A percentile compares a stretch with the other conserved stretches of the same genome.
These are phyloP conservation scores for Enteromius fasciolatus DNA, from an alignment of 2,797 vertebrate genomes.

Conservation along the genomic window DNA sequence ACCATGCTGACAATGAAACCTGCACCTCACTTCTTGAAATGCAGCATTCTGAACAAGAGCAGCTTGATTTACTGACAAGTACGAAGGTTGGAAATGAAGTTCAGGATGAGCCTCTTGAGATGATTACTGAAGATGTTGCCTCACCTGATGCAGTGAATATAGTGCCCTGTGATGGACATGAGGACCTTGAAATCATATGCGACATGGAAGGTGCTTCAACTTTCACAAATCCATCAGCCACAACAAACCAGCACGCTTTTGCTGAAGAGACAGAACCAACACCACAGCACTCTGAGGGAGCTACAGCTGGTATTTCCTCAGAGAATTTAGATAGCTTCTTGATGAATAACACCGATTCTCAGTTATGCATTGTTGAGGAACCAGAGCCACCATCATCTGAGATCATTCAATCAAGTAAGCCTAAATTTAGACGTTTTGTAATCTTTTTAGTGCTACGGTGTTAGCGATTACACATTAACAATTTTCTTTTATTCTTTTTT, in stretches of 20 bases:
- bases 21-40: constrained; percentile 13
- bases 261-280: background rate
- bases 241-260: background rate
- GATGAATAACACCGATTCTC: constrained; percentile 28
- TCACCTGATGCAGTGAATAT: background rate
- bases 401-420: constrained; percentile 47
- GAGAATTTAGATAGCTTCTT: background rate
- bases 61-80: background rate
- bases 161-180: background rate
- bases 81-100: background rate
- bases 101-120: background rate
- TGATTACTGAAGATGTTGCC: background rate
- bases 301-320: background rate
- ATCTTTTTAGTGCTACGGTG: too few relatives aligned
- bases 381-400: background rate
- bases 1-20: background rate
- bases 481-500: background rate
- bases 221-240: background rate
- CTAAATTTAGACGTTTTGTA: background rate
- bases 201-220: background rate
- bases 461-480: too few relatives aligned
- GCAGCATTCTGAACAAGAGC: constrained; percentile 5
- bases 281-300: background rate
- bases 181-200: background rate
- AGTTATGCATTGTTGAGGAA: constrained; percentile 32